Percentiles rank a stretch among this genome's conserved stretches.
Conservation (phyloP, 2,797 vertebrate species). For the Myripristis jacobus region DNA sequence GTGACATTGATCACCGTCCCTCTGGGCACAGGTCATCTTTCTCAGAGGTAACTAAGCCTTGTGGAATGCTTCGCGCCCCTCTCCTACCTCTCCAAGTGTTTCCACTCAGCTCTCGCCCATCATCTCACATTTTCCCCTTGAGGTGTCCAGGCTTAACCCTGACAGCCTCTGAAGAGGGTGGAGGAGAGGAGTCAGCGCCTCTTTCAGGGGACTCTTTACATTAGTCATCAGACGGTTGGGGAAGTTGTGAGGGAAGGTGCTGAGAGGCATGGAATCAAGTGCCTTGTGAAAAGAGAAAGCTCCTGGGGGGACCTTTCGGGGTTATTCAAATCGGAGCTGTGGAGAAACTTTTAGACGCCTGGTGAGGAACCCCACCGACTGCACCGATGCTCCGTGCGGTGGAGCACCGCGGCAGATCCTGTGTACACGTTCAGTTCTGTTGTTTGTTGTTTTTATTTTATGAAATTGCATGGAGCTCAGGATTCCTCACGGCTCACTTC, state of each 20-base stretch:
- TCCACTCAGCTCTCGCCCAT: conserved; percentile 65
- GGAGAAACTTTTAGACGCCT: conserved; percentile 10
- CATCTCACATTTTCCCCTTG: conserved; percentile 75
- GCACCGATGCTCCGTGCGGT: neutral
- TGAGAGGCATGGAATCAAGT: conserved; percentile 28
- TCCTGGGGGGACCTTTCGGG: conserved; percentile 56
- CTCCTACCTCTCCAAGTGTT: conserved; percentile 57
- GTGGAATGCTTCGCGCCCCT: conserved; percentile 69
- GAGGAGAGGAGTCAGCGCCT: conserved; percentile 54
- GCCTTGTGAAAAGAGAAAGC: conserved; percentile 49
- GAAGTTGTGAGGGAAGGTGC: conserved; percentile 29
- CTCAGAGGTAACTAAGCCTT: conserved; percentile 73
- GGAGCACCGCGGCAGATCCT: no score
- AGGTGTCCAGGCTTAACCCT: conserved; percentile 68
- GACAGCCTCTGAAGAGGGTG: conserved; percentile 64
- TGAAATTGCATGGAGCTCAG: conserved; percentile 9
- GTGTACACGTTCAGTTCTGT: neutral
- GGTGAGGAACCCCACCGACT: conserved; percentile 3
- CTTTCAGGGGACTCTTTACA: conserved; percentile 60
- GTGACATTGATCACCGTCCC: conserved; percentile 67
- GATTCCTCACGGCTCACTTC: conserved; percentile 28
- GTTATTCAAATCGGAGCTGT: conserved; percentile 32
- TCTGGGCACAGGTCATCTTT: conserved; percentile 59
- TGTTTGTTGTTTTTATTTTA: conserved; percentile 33
- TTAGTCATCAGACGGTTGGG: conserved; percentile 39